These are phyloP conservation scores for Geotrypetes seraphini DNA, from an alignment of 2,797 vertebrate genomes.

Conservation along the genomic window DNA sequence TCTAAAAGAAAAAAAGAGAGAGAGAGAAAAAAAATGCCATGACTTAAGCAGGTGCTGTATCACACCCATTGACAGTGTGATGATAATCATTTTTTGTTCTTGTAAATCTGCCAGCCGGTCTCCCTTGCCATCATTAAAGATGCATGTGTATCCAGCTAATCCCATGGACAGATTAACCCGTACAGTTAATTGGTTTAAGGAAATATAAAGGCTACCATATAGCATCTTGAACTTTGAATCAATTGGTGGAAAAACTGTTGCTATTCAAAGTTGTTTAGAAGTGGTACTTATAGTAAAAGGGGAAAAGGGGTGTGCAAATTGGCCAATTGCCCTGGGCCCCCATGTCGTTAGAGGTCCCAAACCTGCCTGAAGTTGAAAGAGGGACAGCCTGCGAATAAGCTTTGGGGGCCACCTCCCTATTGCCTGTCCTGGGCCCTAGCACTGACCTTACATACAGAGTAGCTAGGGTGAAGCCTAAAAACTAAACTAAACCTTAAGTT, in stretches of 20 bases:
- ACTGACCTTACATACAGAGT: too few relatives aligned
- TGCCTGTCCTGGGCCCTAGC: too few relatives aligned
- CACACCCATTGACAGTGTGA: constrained; percentile 7
- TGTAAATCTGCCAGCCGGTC: constrained; percentile 16
- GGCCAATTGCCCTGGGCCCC: too few relatives aligned
- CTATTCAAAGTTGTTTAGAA: not conserved
- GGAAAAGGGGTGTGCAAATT: too few relatives aligned
- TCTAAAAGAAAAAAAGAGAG: constrained; percentile 10
- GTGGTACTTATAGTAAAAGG: too few relatives aligned
- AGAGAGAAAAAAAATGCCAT: constrained; percentile 1
- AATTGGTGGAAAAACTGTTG: not conserved
- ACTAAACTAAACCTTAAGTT: too few relatives aligned
- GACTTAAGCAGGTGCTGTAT: constrained; percentile 6
- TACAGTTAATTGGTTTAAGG: constrained; percentile 19
- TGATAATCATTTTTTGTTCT: not conserved
- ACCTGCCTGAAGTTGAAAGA: too few relatives aligned
- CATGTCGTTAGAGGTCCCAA: too few relatives aligned
- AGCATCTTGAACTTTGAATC: not conserved
- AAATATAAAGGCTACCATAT: not conserved
- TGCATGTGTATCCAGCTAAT: not conserved
- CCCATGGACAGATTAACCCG: not conserved
- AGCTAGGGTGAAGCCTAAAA: too few relatives aligned
- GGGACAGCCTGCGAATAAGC: too few relatives aligned
- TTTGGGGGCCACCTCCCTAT: too few relatives aligned
- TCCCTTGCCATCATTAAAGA: not conserved